phyloP scores from a whole-genome alignment of 2,113 vertebrate species.

The Psephotus haematonotus region DNA sequence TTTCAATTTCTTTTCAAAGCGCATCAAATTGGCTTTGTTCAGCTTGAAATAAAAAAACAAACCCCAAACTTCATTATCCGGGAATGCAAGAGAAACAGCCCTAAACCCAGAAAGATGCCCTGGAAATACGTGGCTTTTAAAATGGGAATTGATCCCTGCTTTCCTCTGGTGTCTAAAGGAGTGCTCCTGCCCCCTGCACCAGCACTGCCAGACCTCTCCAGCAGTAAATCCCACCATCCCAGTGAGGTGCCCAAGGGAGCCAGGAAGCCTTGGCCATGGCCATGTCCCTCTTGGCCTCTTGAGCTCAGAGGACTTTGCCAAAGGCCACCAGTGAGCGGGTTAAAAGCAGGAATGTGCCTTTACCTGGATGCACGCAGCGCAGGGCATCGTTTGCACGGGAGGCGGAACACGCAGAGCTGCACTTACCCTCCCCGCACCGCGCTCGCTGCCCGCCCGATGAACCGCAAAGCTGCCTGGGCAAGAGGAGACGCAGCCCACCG shows the following conservation, averaged over 20 bases:
- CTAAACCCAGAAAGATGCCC: neutral
- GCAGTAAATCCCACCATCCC: neutral
- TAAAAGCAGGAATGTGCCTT: neutral
- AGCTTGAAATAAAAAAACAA: slow-evolving; percentile 1
- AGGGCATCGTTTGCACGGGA: neutral
- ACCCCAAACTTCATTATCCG: slow-evolving; percentile 3
- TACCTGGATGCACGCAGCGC: neutral
- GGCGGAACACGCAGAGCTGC: neutral
- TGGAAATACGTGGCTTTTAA: neutral
- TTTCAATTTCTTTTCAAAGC: slow-evolving; percentile 25
- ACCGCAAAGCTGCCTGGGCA: neutral
- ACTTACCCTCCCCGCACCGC: neutral
- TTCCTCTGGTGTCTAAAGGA: neutral
- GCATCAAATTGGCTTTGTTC: neutral
- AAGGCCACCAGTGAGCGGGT: neutral
- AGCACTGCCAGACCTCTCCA: neutral
- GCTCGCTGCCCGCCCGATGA: neutral
- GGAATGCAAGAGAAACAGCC: neutral
- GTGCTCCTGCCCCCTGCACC: neutral
- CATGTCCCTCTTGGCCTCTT: neutral
- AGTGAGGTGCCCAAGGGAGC: neutral
- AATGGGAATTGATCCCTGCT: neutral
- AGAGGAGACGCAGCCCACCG: neutral
- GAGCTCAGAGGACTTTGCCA: neutral
- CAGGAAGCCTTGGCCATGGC: neutral